Base-by-base conservation (phyloP, 2,113 vertebrate species). In the Xenopus borealis region DNA sequence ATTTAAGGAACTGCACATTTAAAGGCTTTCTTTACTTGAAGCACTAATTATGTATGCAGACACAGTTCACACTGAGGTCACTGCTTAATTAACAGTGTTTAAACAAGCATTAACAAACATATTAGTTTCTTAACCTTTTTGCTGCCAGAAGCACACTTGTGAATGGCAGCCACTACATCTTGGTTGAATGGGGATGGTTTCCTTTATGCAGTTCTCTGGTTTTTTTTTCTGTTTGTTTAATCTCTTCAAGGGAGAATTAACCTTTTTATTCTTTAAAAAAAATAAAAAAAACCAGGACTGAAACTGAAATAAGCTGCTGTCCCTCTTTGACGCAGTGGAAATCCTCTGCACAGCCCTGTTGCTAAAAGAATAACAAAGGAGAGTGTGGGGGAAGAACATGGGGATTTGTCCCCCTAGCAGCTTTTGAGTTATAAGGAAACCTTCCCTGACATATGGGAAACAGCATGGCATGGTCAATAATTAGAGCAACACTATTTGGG, bases 11-110 rank as follows among this genome's bases (percentile, higher is more conserved):
- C 5, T 50, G 47, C 47, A 55, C 14, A 55, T 55, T 55, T n/a
- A 55, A 55, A 55, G 12, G 53, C 20, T 12, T 61, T 50, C 14
- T 50, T 50, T 50, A 16, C 20, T 27, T 61, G 20, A 27, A 53
- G 12, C 18, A 19, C 44, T 27, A 62, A 65, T 72, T 55, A 55
- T 62, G 64, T 64, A 67, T 50, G 18, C 72, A 46, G 12, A 13
- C 66, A 14, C 66, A 40, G 63, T 59, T 74, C 72, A 74, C 52
- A 6, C 23, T 12, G n/a, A 40, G 72, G 72, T 74, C 72, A 74
- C 33, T 4, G 53, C 53, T 18, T 67, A 57, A 74, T 61, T 74
- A 67, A 47, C 18, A 20, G 10, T 59, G 62, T 66, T 66, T 74
- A 50, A 33, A 72, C 62, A 64, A 63, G 70, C 70, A 53, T 44